phyloP scores from a whole-genome alignment of 2,888 invertebrate genomes.

The Acholoe squamosa region DNA sequence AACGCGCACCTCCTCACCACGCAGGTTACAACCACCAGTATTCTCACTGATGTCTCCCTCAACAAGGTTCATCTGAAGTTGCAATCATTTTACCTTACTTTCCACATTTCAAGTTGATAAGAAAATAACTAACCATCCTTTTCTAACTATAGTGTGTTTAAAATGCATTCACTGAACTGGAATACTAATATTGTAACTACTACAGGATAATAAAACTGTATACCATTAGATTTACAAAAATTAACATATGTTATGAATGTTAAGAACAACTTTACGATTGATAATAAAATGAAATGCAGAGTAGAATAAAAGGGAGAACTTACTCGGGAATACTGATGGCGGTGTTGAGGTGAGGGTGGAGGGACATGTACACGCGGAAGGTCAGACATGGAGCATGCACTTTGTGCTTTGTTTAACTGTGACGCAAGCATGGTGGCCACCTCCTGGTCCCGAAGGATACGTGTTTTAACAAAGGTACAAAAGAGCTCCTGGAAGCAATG shows the following conservation, averaged over 20 bases:
- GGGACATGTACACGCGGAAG: slow-evolving; percentile 37
- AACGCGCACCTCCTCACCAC: slow-evolving; percentile 53
- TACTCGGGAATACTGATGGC: background rate
- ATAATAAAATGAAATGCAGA: no score
- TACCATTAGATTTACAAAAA: no score
- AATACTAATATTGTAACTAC: no score
- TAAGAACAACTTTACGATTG: no score
- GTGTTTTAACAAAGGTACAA: slow-evolving; percentile 74
- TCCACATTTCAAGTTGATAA: no score
- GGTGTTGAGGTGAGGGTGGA: background rate
- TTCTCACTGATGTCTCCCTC: background rate
- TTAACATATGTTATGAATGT: no score
- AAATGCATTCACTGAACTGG: no score
- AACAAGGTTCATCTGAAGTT: slow-evolving; percentile 8
- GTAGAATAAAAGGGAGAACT: background rate
- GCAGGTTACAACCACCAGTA: background rate
- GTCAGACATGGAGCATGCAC: background rate
- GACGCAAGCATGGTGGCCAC: slow-evolving; percentile 29
- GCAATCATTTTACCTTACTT: no score
- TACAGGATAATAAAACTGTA: no score
- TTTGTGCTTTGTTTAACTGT: background rate
- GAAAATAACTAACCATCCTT: no score
- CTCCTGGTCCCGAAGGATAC: slow-evolving; percentile 1
- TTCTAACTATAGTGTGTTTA: no score
- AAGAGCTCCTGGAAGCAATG: slow-evolving; percentile 82